Evolutionary conservation across 2,888 invertebrate species (phyloP).

Genomic region (Nomada ruficornis): DNA sequence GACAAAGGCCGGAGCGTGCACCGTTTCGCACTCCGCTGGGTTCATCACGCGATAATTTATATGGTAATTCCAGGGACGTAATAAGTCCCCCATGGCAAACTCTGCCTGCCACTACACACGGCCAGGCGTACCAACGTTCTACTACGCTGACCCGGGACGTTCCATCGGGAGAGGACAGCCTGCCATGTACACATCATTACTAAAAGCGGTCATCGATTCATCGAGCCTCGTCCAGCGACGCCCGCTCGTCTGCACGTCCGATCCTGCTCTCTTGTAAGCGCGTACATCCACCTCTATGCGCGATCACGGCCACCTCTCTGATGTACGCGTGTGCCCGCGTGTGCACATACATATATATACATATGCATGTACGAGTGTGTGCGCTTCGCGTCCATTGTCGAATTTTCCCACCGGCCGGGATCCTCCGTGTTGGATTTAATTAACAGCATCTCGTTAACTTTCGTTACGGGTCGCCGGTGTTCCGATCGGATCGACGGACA

Average conservation of each 20-base stretch:
- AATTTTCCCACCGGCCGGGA: slow-evolving; percentile 67
- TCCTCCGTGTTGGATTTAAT: slow-evolving; percentile 70
- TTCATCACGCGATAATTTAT: slow-evolving; percentile 82
- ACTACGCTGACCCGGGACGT: slow-evolving; percentile 65
- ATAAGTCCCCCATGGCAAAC: slow-evolving; percentile 80
- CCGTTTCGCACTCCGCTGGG: slow-evolving; percentile 75
- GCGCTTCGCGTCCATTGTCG: slow-evolving; percentile 64
- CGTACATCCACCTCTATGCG: neutral
- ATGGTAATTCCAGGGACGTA: slow-evolving; percentile 81
- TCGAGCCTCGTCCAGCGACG: slow-evolving; percentile 63
- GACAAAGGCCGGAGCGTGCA: slow-evolving; percentile 77
- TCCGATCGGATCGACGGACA: slow-evolving; percentile 33
- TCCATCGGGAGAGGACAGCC: slow-evolving; percentile 69
- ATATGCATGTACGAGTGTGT: neutral
- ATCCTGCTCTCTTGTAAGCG: slow-evolving; percentile 44
- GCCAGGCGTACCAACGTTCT: slow-evolving; percentile 69
- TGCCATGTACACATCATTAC: slow-evolving; percentile 75
- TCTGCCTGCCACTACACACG: slow-evolving; percentile 77
- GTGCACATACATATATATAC: no score
- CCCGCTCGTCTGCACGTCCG: slow-evolving; percentile 49
- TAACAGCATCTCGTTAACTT: slow-evolving; percentile 74
- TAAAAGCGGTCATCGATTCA: slow-evolving; percentile 76
- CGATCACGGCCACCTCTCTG: neutral
- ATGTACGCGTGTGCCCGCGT: neutral
- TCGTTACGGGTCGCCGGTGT: slow-evolving; percentile 58